Evolutionary conservation across 1,140 invertebrate species (phyloP).

Genomic region (Saccostrea cuccullata): DNA sequence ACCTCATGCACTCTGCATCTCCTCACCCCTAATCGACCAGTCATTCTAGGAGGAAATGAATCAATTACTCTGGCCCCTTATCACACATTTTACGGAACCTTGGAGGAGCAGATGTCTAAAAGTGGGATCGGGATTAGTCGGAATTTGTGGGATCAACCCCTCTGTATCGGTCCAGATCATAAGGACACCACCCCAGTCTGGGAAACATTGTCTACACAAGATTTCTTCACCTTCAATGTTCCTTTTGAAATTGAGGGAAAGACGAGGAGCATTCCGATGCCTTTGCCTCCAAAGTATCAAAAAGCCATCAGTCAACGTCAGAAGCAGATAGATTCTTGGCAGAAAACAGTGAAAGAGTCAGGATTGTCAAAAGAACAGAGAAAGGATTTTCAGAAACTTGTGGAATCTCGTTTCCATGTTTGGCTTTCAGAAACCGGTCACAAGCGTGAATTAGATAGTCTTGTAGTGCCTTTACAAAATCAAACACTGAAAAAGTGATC

Average conservation of each 20-base stretch:
- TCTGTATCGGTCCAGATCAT: constrained; percentile 76
- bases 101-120: constrained; percentile 75
- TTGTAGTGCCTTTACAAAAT: constrained; percentile 64
- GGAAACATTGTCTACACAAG: constrained; percentile 72
- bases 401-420: constrained; percentile 75
- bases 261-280: constrained; percentile 72
- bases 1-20: constrained; percentile 76
- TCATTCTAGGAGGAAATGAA: constrained; percentile 76
- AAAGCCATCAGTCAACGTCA: constrained; percentile 68
- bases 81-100: constrained; percentile 74
- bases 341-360: constrained; percentile 75
- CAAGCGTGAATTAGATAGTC: constrained; percentile 75
- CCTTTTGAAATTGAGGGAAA: constrained; percentile 78
- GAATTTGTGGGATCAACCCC: constrained; percentile 77
- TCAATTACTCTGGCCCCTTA: constrained; percentile 76
- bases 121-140: constrained; percentile 65
- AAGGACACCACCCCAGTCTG: constrained; percentile 73
- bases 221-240: constrained; percentile 76
- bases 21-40: constrained; percentile 75
- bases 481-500: constrained; percentile 26
- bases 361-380: constrained; percentile 70
- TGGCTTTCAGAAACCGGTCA: constrained; percentile 74
- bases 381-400: constrained; percentile 74
- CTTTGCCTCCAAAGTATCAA: constrained; percentile 72
- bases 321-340: constrained; percentile 74